Evolutionary conservation across 2,113 vertebrate species (phyloP).

Genomic region (Apodemus sylvaticus): DNA sequence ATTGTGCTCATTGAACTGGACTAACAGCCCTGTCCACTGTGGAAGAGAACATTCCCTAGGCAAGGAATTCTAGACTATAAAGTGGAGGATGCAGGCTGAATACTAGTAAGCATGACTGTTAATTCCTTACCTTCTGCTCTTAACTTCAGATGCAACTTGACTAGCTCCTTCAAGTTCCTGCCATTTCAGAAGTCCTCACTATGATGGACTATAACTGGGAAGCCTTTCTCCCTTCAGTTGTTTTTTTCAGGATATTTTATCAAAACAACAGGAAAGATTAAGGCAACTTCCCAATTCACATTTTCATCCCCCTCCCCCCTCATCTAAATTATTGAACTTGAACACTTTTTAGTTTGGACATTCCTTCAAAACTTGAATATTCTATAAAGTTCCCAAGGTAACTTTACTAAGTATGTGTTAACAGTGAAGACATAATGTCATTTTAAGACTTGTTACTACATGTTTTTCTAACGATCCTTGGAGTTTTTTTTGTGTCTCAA

Average conservation of each 20-base stretch:
- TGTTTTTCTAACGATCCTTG: conserved; percentile 3
- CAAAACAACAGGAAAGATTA: neutral
- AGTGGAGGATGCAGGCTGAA: neutral
- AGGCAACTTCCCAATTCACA: neutral
- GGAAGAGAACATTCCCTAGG: too few species aligned
- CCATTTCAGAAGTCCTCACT: neutral
- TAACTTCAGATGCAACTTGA: neutral
- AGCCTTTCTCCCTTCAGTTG: neutral
- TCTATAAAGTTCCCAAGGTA: neutral
- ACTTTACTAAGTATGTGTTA: conserved; percentile 22
- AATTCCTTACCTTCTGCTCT: neutral
- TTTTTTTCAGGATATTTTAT: neutral
- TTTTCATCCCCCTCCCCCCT: neutral
- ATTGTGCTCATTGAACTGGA: neutral
- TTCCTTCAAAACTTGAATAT: conserved; percentile 3
- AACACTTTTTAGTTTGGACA: conserved; percentile 16
- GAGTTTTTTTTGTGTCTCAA: conserved; percentile 36
- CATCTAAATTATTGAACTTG: neutral
- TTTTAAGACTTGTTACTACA: conserved; percentile 29
- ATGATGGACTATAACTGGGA: neutral
- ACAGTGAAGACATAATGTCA: conserved; percentile 19
- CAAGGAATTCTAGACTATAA: neutral
- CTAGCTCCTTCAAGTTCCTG: neutral
- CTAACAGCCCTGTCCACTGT: neutral
- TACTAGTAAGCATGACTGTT: neutral